Evolutionary conservation across 2,888 invertebrate genomes (phyloP), one percentile per base, ranked within the genome.

Genomic region (Neoascia interrupta): DNA sequence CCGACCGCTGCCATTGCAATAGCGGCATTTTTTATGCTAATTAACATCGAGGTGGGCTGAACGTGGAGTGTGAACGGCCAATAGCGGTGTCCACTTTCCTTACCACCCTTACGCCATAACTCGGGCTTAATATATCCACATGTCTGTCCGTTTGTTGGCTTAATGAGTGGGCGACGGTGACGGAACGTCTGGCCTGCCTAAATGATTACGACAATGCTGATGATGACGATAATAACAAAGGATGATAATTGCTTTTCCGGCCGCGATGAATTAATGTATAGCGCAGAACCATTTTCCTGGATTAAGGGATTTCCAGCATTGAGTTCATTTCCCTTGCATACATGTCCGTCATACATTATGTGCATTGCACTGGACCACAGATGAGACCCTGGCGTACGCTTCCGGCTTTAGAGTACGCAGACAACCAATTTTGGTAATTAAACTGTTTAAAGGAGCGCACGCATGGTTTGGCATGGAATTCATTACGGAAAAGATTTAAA

Each of bases 221-320:
- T 49, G 72, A 31, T 70, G 60, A 61, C 51, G 56, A 61, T 73
- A 61, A 54, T 66, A 56, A 68, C 61, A 61, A 60, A 60, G 45
- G 47, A 66, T 72, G 66, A 79, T 66, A 72, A 73, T 79, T 76
- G 26, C 61, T 53, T 49, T n/a, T 73, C 47, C 51, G 43, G 47
- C 43, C 66, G 15, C 53, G 49, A 36, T 61, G 49, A 60, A 79
- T 61, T 61, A 79, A 73, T 73, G 63, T 28, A 63, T 61, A 56
- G 31, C 23, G 53, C 49, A 43, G 49, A 19, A 19, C 41, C 8
- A 28, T 68, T 54, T 43, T 41, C n/a, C 31, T 34, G 73, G 79
- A 61, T 72, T 64, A 79, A 68, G 45, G 37, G 61, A 56, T 68
- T 79, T 11, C 15, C 6, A 21, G 36, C 26, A 60, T 70, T 28